Evolutionary conservation across 2,113 vertebrate genomes (phyloP), one percentile per base, ranked within the genome.

Genomic region (Malurus melanocephalus): DNA sequence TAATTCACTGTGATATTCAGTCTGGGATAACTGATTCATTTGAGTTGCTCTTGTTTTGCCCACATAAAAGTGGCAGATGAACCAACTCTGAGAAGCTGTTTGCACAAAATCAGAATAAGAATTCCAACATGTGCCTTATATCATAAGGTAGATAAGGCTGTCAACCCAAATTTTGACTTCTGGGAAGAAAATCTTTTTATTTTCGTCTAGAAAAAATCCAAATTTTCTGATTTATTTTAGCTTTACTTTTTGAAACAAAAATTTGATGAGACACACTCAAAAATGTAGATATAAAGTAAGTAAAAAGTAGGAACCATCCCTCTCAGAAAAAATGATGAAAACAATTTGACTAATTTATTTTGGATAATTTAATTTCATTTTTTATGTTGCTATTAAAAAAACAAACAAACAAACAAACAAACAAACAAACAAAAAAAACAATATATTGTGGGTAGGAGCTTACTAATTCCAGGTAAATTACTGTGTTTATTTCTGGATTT

Each of bases 111-210:
- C 20, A 56, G 40, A 78, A 51, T 27, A 74, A 75, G 26, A 91
- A 68, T 68, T 83, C 22, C 9, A 72, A 24, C 10, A 51, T 0
- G 0, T 65, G 7, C 3, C 5, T 75, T 76, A 66, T 43, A 56
- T 0, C 0, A 2, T 71, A 75, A 62, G 2, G 27, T 55, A 85
- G 59, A 20, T 43, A 78, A 42, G 7, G 10, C 17, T 42, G 15
- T 46, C 28, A 33, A 30, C 45, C 8, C 2, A 67, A 61, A 2
- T 86, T 76, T 6, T 45, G 7, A 53, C 6, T 80, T 87, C 68
- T 65, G 80, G 9, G 11, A 68, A 78, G 6, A 51, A 66, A 78
- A 11, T 5, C 0, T 28, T 59, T n/a, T 73, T 45, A 49, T 8
- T 43, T 74, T 71, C 1, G 1, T 71, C 23, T 66, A 61, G 23